These are phyloP conservation scores for Typhlomys cinereus DNA, from an alignment of 2,113 vertebrate species.

Conservation along the genomic window DNA sequence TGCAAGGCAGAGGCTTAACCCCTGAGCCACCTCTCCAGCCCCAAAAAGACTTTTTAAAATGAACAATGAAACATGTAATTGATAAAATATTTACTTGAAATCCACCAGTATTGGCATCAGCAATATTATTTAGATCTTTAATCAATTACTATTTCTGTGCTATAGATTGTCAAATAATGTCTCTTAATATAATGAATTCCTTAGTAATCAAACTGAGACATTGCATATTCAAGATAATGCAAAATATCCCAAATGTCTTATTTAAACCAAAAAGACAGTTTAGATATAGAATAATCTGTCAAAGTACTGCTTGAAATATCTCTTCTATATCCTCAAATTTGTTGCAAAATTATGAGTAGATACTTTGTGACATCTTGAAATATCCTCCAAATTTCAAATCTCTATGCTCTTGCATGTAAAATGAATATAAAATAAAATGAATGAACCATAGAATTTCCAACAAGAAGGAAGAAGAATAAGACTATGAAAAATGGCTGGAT, in stretches of 20 bases:
- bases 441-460: background rate
- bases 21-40: too few relatives aligned
- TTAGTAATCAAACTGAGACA: background rate
- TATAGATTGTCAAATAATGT: background rate
- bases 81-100: background rate
- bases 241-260: background rate
- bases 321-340: background rate
- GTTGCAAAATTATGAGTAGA: constrained; percentile 17
- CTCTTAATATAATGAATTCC: background rate
- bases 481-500: background rate
- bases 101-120: background rate
- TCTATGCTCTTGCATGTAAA: background rate
- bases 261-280: background rate
- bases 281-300: background rate
- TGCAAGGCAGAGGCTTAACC: too few relatives aligned
- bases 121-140: constrained; percentile 1
- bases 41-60: background rate
- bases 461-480: background rate
- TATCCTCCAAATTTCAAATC: background rate
- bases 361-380: background rate
- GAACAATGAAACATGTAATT: background rate
- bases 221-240: background rate
- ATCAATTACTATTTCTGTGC: background rate
- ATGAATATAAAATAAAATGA: constrained; percentile 20
- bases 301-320: constrained; percentile 21